These are phyloP conservation scores for Melopsittacus undulatus DNA, from an alignment of 2,797 vertebrate species.

Conservation along the genomic window DNA sequence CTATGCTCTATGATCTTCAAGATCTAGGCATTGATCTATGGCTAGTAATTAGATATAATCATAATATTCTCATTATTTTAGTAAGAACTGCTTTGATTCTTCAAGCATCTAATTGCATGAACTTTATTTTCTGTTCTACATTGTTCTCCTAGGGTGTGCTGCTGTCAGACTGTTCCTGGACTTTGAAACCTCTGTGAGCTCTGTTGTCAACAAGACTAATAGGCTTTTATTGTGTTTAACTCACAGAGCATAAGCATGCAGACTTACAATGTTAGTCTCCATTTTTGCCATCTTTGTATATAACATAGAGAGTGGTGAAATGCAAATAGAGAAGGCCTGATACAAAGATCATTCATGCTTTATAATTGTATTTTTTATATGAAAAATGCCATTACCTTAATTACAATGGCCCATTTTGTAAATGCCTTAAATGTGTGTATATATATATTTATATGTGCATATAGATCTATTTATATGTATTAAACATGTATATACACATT, in stretches of 20 bases:
- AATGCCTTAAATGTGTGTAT: neutral
- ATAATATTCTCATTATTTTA: neutral
- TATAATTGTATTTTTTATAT: neutral
- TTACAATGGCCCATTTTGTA: neutral
- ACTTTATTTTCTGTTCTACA: neutral
- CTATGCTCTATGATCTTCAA: neutral
- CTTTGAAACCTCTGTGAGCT: conserved; percentile 18
- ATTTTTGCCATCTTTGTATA: neutral
- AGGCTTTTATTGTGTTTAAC: neutral
- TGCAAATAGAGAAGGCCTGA: neutral
- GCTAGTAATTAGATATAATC: neutral
- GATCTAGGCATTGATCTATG: neutral
- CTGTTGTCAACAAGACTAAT: neutral
- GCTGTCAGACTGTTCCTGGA: conserved; percentile 9
- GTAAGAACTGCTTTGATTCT: neutral
- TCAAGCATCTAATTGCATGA: neutral
- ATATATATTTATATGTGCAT: neutral
- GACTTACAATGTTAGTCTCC: neutral
- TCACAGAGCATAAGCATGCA: neutral
- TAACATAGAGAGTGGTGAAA: neutral
- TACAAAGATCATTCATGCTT: neutral
- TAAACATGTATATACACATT: neutral
- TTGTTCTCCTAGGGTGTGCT: neutral
- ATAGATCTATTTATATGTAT: neutral
- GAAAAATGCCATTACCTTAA: neutral